Conservation (phyloP, 2,113 vertebrate genomes). For the Cyanoliseus patagonus region DNA sequence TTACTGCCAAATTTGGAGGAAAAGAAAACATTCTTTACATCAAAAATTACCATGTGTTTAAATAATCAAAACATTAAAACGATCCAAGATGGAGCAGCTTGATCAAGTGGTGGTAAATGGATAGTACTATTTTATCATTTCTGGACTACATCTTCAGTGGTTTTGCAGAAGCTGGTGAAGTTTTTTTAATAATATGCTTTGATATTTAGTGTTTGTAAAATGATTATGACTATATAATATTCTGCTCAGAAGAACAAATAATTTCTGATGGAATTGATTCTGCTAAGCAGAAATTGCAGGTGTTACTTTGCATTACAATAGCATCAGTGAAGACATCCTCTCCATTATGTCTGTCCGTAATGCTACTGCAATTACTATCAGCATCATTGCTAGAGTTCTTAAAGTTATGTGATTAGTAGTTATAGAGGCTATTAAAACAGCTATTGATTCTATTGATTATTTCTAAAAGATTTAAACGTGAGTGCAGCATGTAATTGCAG, state of each 20-base stretch:
- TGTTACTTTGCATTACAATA: constrained; percentile 13
- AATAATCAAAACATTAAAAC: neutral
- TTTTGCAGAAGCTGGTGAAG: neutral
- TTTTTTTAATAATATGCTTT: neutral
- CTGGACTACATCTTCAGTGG: neutral
- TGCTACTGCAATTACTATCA: neutral
- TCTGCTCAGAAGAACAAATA: neutral
- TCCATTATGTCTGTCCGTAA: neutral
- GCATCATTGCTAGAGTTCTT: neutral
- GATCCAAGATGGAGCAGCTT: neutral
- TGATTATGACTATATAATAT: neutral
- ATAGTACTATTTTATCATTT: neutral
- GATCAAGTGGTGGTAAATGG: neutral
- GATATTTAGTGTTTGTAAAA: neutral
- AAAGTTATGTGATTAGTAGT: neutral
- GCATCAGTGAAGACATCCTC: neutral
- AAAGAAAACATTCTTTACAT: neutral
- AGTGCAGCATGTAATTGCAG: neutral
- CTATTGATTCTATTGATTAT: constrained; percentile 7
- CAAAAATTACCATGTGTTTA: neutral
- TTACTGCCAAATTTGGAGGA: neutral
- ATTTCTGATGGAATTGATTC: neutral
- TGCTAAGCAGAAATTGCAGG: neutral
- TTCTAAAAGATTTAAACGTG: neutral
- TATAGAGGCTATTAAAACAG: neutral